Evolutionary conservation across 1,140 invertebrate species (phyloP).

Genomic region (Tetramorium parvispinum): DNA sequence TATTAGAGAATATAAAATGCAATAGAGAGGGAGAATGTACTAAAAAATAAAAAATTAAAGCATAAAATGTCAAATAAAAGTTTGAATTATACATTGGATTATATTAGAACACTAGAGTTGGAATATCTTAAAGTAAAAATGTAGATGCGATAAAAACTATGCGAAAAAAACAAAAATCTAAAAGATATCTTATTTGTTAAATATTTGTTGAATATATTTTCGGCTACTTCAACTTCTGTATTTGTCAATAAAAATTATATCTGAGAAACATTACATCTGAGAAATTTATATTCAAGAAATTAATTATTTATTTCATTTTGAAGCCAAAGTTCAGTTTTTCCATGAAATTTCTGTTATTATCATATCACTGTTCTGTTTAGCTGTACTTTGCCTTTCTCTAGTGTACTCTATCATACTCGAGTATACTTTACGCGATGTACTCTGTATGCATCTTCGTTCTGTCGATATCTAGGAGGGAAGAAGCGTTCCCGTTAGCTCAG

Average conservation of each 20-base stretch:
- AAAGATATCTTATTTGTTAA: background rate
- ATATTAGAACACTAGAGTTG: background rate
- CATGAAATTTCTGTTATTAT: background rate
- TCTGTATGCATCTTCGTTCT: slow-evolving; percentile 37
- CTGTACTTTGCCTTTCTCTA: background rate
- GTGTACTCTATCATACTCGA: background rate
- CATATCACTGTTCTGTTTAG: background rate
- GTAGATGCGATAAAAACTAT: no score
- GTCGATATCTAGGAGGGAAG: slow-evolving; percentile 63
- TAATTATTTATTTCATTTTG: background rate
- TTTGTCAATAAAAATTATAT: background rate
- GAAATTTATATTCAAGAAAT: background rate
- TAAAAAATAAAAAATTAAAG: background rate
- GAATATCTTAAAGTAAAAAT: background rate
- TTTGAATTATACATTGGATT: no score
- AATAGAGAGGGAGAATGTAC: background rate
- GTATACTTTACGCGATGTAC: slow-evolving; percentile 1
- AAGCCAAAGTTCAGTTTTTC: background rate
- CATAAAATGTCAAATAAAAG: background rate
- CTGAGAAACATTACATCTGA: background rate
- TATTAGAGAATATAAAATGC: background rate
- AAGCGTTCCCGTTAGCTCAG: slow-evolving; percentile 70
- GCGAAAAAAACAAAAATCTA: no score
- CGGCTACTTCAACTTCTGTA: background rate
- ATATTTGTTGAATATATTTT: background rate